Percentiles rank a stretch among this genome's conserved stretches.
Conservation (phyloP, 2,888 invertebrate species). For the Drosophila emarginata region DNA sequence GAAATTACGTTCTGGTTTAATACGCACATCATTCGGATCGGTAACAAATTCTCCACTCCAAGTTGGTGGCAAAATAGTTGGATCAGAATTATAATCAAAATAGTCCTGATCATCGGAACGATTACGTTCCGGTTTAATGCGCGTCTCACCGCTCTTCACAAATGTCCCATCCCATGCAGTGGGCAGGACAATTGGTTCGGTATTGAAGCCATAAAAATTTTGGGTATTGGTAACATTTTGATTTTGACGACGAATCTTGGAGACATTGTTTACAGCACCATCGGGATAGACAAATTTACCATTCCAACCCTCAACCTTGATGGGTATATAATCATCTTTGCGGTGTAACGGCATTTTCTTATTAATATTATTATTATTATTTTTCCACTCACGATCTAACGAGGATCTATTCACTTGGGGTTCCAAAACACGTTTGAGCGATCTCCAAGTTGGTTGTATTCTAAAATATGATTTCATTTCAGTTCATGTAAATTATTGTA, state of each 20-base stretch:
- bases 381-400: conserved; percentile 17
- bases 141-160: conserved; percentile 75
- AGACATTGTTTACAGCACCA: conserved; percentile 79
- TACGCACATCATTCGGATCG: conserved; percentile 81
- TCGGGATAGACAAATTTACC: conserved; percentile 79
- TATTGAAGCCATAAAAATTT: conserved; percentile 80
- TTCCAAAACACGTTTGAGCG: conserved; percentile 58
- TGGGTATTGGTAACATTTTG: conserved; percentile 79
- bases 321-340: conserved; percentile 81
- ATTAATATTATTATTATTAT: not conserved
- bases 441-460: conserved; percentile 46
- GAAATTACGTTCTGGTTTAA: conserved; percentile 80
- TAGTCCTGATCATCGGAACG: conserved; percentile 80
- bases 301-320: conserved; percentile 82
- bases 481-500: conserved; percentile 59
- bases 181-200: conserved; percentile 79
- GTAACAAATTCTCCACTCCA: conserved; percentile 81
- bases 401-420: conserved; percentile 46
- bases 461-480: conserved; percentile 73
- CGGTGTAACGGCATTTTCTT: conserved; percentile 73
- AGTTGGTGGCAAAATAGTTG: conserved; percentile 77
- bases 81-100: conserved; percentile 75
- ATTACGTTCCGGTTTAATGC: conserved; percentile 78
- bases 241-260: conserved; percentile 80
- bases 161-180: conserved; percentile 82